Evolutionary conservation across 2,888 invertebrate genomes (phyloP).

Genomic region (Tetranychus piercei): DNA sequence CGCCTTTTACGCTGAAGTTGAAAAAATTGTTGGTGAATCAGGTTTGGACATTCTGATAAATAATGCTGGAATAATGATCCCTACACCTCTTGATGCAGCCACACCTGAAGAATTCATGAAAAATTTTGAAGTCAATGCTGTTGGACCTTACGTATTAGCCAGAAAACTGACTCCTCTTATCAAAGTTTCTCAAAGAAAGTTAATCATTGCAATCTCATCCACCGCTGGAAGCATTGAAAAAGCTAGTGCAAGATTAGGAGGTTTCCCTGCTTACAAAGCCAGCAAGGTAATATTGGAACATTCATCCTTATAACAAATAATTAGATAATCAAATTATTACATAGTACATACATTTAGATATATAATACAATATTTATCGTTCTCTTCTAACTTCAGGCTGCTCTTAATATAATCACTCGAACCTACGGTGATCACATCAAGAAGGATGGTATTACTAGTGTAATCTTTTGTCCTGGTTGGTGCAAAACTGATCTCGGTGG

Average conservation of each 20-base stretch:
- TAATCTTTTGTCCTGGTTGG: conserved; percentile 72
- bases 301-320: background rate
- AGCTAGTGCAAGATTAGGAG: conserved; percentile 47
- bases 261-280: conserved; percentile 62
- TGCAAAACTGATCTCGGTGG: conserved; percentile 79
- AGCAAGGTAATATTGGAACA: conserved; percentile 42
- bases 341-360: too few relatives aligned
- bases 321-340: too few relatives aligned
- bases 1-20: background rate
- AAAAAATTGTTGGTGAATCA: conserved; percentile 27
- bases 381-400: background rate
- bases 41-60: conserved; percentile 72
- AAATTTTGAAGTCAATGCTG: conserved; percentile 51
- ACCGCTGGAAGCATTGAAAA: conserved; percentile 55
- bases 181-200: conserved; percentile 41
- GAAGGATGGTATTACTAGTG: conserved; percentile 51
- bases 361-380: too few relatives aligned
- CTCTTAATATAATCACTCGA: background rate
- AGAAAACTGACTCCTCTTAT: conserved; percentile 53
- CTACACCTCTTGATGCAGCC: conserved; percentile 51
- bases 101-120: conserved; percentile 52
- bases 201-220: conserved; percentile 59
- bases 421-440: background rate
- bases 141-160: conserved; percentile 61
- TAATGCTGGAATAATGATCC: conserved; percentile 61